Evolutionary conservation across 1,140 invertebrate species (phyloP).

Genomic region (Anadara kagoshimensis): DNA sequence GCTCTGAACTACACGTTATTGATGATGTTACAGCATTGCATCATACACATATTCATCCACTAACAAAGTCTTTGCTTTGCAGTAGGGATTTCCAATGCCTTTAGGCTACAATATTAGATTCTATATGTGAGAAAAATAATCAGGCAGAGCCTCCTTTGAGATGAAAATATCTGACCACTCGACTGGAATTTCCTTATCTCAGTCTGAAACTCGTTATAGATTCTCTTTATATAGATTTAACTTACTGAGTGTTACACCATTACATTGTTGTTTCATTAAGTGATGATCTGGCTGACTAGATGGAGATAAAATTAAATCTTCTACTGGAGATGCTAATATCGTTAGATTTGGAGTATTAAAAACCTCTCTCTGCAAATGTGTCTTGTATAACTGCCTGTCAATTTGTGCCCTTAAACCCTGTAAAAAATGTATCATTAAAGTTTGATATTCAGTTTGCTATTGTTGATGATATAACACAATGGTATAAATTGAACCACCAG

Average conservation of each 20-base stretch:
- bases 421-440: too few relatives aligned
- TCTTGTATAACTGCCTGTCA: conserved; percentile 88
- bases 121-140: neutral
- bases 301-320: conserved; percentile 85
- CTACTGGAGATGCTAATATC: conserved; percentile 85
- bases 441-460: too few relatives aligned
- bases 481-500: neutral
- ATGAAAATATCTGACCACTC: too few relatives aligned
- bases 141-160: neutral
- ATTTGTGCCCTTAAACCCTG: conserved; percentile 91
- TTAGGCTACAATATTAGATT: neutral
- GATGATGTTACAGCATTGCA: too few relatives aligned
- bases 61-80: too few relatives aligned
- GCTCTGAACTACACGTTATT: too few relatives aligned
- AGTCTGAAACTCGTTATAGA: too few relatives aligned
- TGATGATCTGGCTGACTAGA: conserved; percentile 41
- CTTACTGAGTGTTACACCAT: conserved; percentile 80
- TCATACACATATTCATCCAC: too few relatives aligned
- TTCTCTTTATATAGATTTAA: conserved; percentile 28
- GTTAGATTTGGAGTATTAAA: conserved; percentile 82
- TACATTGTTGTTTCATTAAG: conserved; percentile 72
- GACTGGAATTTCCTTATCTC: too few relatives aligned
- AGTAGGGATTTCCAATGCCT: too few relatives aligned
- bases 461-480: conserved; percentile 2
- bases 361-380: conserved; percentile 86